Base-by-base conservation (phyloP, 2,888 invertebrate species). In the Brachyopa scutellaris region DNA sequence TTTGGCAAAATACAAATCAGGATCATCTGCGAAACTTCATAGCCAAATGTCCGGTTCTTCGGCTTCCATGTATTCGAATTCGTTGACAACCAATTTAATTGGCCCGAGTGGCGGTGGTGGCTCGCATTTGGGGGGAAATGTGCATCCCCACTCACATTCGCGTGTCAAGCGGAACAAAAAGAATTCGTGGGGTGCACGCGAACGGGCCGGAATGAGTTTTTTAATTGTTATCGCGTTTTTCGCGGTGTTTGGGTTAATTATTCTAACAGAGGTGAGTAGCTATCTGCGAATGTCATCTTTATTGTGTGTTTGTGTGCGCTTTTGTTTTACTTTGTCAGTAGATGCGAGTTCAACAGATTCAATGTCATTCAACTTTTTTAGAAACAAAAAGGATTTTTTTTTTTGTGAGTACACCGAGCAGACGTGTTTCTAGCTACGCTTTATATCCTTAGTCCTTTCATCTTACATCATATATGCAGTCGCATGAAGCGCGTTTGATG, bases 221-320 rank as follows among this genome's bases (percentile, higher is more conserved):
- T 94, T 97, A 91, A 95, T 97, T 89, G 96, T 97, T 84, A 93
- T 97, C 86, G 96, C 96, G 92, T 97, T 97, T 91, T 96, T 97
- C 90, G 95, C 95, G 40, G 95, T 97, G 74, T 97, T 97, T 89
- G 96, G 96, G 49, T 92, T 96, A 86, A 97, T 97, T 87, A 94
- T 97, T 80, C 92, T 97, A 85, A 96, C 97, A 83, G 97, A 97
- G 91, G 94, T 97, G 86, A 92, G 89, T 90, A 89, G 21, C 29
- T 33, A 23, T 21, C 33, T 6, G n/a, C 1, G 33, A 7, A 17
- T 38, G 38, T 3, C 17, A 51, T 17, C 38, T 29, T 15, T 7
- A 38, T 33, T 53, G 15, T 55, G 17, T 45, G 11, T 53, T 59
- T 47, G 42, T 53, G 33, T 72, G 29, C 11, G 21, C 19, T 21